Conservation (phyloP, 2,888 invertebrate species). For the Amblyjoppa proteus region DNA sequence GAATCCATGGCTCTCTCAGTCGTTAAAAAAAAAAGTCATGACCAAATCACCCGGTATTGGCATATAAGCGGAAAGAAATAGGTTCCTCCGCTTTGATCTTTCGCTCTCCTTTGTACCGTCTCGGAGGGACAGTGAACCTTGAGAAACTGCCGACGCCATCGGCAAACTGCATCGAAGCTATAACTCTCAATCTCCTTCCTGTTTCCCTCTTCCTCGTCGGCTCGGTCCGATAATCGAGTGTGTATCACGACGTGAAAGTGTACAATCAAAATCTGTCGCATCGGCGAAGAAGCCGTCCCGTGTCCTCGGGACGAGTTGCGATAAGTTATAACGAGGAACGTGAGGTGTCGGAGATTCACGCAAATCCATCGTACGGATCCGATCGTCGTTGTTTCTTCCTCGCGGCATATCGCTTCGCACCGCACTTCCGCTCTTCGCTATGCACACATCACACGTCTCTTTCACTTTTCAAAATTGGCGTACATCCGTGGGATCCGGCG, state of each 20-base stretch:
- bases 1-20: no score
- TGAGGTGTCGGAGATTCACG: constrained; percentile 60
- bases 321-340: constrained; percentile 44
- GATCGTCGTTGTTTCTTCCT: constrained; percentile 5
- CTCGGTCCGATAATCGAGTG: constrained; percentile 1
- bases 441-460: constrained; percentile 39
- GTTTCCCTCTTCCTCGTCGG: constrained; percentile 29
- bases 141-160: constrained; percentile 54
- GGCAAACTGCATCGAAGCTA: constrained; percentile 51
- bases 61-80: constrained; percentile 26
- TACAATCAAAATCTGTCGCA: constrained; percentile 75
- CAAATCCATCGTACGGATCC: constrained; percentile 18
- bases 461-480: constrained; percentile 62
- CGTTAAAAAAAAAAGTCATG: no score
- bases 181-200: constrained; percentile 49
- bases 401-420: constrained; percentile 3
- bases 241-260: constrained; percentile 71
- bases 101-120: constrained; percentile 10
- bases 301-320: constrained; percentile 49
- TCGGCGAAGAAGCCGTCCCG: constrained; percentile 57
- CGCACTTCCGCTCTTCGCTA: constrained; percentile 46
- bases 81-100: constrained; percentile 47
- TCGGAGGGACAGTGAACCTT: not conserved
- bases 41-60: not conserved
- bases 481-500: constrained; percentile 38